These are phyloP conservation scores for Dyspetes luteomarginatus DNA, from an alignment of 2,888 invertebrate species.

Conservation along the genomic window DNA sequence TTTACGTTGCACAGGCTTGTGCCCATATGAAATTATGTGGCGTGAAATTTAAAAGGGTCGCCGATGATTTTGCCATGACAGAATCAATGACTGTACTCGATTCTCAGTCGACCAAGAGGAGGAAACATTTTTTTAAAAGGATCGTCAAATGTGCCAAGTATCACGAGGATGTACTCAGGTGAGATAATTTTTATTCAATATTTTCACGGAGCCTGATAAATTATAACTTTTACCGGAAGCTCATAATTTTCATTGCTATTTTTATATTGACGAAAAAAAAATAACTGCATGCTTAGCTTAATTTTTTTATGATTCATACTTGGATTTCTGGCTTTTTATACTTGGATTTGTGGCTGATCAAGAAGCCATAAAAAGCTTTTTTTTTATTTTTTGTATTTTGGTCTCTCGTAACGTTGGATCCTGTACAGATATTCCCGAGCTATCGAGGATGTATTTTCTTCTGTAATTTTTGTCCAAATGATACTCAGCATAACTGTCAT, in stretches of 20 bases:
- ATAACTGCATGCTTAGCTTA: too few relatives aligned
- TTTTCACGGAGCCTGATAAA: background rate
- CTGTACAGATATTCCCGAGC: constrained; percentile 27
- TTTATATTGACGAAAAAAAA: too few relatives aligned
- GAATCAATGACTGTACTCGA: background rate
- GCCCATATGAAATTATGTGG: constrained; percentile 50
- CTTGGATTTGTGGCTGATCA: too few relatives aligned
- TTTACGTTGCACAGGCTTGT: constrained; percentile 61
- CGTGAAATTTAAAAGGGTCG: constrained; percentile 15
- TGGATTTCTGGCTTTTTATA: too few relatives aligned
- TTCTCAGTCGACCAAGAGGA: background rate
- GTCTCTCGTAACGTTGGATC: background rate
- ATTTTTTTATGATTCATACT: too few relatives aligned
- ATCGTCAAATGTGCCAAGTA: constrained; percentile 52
- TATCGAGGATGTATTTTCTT: constrained; percentile 53
- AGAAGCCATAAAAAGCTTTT: constrained; percentile 65
- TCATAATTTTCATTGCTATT: too few relatives aligned
- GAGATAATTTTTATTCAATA: constrained; percentile 18
- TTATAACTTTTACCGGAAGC: too few relatives aligned
- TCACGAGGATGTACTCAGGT: constrained; percentile 66
- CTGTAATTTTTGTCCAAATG: constrained; percentile 52
- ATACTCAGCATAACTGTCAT: constrained; percentile 58
- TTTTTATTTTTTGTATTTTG: background rate
- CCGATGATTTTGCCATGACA: constrained; percentile 8
- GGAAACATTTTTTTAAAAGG: constrained; percentile 5